These are phyloP conservation scores for Aplysia californica DNA, from an alignment of 1,140 invertebrate species.

Conservation along the genomic window DNA sequence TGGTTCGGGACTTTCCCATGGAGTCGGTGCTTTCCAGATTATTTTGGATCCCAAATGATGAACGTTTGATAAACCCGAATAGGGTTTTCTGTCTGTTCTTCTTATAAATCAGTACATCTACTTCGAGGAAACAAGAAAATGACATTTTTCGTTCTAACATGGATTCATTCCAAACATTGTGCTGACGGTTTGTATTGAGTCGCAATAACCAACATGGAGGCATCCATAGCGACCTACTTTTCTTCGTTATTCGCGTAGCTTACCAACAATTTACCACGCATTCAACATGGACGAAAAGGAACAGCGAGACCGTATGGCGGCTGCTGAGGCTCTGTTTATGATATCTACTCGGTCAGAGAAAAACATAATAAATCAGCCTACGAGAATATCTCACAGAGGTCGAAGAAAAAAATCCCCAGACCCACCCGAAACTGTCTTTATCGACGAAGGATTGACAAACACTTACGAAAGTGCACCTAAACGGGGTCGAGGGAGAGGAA, in stretches of 20 bases:
- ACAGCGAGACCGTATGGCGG: constrained; percentile 31
- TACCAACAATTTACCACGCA: background rate
- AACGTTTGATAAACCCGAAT: background rate
- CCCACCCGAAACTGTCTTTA: too few relatives aligned
- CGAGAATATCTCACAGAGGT: background rate
- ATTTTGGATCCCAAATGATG: constrained; percentile 13
- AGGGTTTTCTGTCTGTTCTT: constrained; percentile 1
- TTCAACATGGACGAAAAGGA: constrained; percentile 40
- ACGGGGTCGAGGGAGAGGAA: background rate
- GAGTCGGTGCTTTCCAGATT: constrained; percentile 34
- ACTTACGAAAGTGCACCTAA: too few relatives aligned
- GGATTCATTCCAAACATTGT: too few relatives aligned
- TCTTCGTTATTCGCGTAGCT: background rate
- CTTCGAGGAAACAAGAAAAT: background rate
- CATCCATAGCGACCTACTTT: constrained; percentile 26
- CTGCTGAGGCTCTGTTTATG: constrained; percentile 34
- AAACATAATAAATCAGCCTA: background rate
- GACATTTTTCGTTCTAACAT: too few relatives aligned
- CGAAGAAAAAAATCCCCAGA: constrained; percentile 12
- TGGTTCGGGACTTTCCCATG: constrained; percentile 39
- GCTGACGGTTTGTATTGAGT: background rate
- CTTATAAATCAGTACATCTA: background rate
- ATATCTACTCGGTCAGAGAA: constrained; percentile 14
- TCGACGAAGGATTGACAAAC: too few relatives aligned
- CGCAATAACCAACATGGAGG: constrained; percentile 15